Base-by-base conservation (phyloP, 2,113 vertebrate species). In the Syrmaticus mikado region DNA sequence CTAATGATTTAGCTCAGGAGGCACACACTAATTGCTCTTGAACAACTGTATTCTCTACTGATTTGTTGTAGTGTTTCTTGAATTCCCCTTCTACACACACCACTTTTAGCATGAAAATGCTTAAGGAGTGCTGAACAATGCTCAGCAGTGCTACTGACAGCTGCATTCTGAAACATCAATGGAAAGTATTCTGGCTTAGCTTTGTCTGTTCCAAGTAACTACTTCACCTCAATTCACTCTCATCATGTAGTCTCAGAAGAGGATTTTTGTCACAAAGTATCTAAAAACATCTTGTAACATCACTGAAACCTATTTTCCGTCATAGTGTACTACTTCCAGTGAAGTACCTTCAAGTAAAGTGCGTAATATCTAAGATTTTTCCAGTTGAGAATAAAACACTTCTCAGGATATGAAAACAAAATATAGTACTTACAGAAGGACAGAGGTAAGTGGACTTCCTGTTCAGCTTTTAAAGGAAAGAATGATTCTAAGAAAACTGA, bases 191-290 rank as follows among this genome's bases (percentile, higher is more conserved):
- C 82, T 64, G 78, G 13, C 82, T 87, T 82, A 46, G 38, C 36
- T 10, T 32, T 77, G 27, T 40, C 38, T 58, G 30, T 21, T 85
- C 32, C 38, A 68, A 91, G 25, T 40, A 30, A 81, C 38, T 58
- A 8, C 80, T 91, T 66, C 40, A 78, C 48, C 30, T 76, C n/a
- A 74, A 57, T 89, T 82, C 46, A 43, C 28, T 66, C 43, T 81
- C 58, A 10, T 65, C 87, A 43, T 36, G 13, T 8, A 55, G 25
- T 45, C 72, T 65, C 50, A 74, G 57, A 85, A 64, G 15, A 32
- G 9, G 24, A 57, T 62, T 46, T 85, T 43, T 81, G 21, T 57
- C 50, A 57, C 67, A 91, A 67, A 24, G 6, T 22, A 65, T n/a
- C 43, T 89, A n/a, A 87, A 87, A 82, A 66, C 7, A 10, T n/a